These are phyloP conservation scores for Blastobasis lacticolella DNA, from an alignment of 2,888 invertebrate species.

Conservation along the genomic window DNA sequence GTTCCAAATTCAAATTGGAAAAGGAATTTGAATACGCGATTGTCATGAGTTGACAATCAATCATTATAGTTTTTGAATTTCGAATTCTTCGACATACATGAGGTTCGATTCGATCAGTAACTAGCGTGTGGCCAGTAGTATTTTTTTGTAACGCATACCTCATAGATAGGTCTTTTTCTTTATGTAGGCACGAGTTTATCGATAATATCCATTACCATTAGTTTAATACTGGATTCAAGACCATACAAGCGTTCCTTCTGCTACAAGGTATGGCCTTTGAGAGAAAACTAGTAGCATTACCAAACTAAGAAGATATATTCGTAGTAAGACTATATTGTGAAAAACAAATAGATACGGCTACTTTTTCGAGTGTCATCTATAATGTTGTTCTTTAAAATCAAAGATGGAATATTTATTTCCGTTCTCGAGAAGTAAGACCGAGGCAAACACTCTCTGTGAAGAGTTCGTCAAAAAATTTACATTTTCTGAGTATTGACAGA, in stretches of 20 bases:
- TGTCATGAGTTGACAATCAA: conserved; percentile 71
- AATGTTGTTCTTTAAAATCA: conserved; percentile 34
- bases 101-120: conserved; percentile 53
- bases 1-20: conserved; percentile 64
- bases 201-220: too few relatives aligned
- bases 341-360: conserved; percentile 20
- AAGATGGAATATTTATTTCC: conserved; percentile 32
- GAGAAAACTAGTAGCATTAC: too few relatives aligned
- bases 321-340: conserved; percentile 8
- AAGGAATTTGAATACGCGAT: conserved; percentile 66
- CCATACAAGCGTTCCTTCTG: too few relatives aligned
- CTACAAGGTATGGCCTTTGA: too few relatives aligned
- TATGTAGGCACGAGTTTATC: too few relatives aligned
- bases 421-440: conserved; percentile 27
- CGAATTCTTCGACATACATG: conserved; percentile 57
- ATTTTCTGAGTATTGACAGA: conserved; percentile 46
- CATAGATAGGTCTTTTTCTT: conserved; percentile 9
- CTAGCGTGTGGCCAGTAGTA: conserved; percentile 35
- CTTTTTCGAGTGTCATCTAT: conserved; percentile 21
- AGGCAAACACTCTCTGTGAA: conserved; percentile 39
- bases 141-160: conserved; percentile 21
- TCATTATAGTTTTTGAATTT: conserved; percentile 69
- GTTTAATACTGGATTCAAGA: too few relatives aligned
- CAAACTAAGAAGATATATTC: too few relatives aligned
- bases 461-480: conserved; percentile 34